These are phyloP conservation scores for Craniophora ligustri DNA, from an alignment of 2,888 invertebrate genomes.

Conservation along the genomic window DNA sequence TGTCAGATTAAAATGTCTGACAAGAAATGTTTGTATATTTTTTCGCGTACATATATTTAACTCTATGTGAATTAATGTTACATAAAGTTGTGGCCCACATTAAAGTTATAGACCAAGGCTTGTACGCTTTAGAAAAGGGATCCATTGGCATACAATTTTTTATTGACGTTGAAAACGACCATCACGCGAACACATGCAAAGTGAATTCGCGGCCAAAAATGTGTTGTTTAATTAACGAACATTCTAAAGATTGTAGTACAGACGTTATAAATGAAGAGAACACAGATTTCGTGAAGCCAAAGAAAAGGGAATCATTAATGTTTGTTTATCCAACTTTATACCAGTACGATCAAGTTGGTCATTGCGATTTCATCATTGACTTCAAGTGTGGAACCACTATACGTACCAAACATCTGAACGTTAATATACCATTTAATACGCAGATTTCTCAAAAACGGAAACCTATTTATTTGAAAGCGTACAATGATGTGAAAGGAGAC, in stretches of 20 bases:
- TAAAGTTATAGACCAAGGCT: conserved; percentile 71
- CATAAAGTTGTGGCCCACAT: conserved; percentile 50
- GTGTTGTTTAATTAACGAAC: conserved; percentile 67
- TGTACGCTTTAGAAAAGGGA: conserved; percentile 66
- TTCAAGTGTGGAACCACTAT: conserved; percentile 57
- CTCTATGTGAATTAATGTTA: conserved; percentile 44
- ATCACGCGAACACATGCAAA: conserved; percentile 58
- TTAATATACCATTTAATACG: conserved; percentile 72
- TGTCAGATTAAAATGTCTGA: conserved; percentile 49
- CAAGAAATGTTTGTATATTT: conserved; percentile 53
- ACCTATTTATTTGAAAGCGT: conserved; percentile 51
- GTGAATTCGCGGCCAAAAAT: conserved; percentile 60
- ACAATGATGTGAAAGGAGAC: conserved; percentile 46
- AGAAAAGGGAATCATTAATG: conserved; percentile 64
- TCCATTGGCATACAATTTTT: conserved; percentile 76
- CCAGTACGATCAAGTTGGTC: conserved; percentile 72
- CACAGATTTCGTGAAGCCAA: conserved; percentile 58
- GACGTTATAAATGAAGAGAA: conserved; percentile 60
- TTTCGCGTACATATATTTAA: conserved; percentile 39
- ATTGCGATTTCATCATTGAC: conserved; percentile 66
- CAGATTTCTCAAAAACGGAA: conserved; percentile 48
- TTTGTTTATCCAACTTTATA: conserved; percentile 68
- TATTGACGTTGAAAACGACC: conserved; percentile 70
- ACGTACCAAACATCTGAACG: conserved; percentile 41
- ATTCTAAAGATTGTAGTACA: conserved; percentile 62